Conservation (phyloP, 2,797 vertebrate genomes). For the Peromyscus nudipes region DNA sequence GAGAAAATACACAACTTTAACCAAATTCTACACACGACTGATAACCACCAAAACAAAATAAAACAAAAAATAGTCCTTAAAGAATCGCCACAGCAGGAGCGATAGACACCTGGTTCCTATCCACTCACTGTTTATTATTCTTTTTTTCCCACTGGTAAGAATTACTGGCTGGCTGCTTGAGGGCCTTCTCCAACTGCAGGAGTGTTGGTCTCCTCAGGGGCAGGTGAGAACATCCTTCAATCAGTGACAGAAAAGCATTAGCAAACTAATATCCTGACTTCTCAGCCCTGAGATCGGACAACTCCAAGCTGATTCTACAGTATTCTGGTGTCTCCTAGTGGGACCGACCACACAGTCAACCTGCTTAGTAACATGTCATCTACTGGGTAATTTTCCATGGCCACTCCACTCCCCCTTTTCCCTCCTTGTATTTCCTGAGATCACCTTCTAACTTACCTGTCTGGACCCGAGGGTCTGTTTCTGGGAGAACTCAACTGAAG, state of each 20-base stretch:
- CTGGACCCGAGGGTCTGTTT: background rate
- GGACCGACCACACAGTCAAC: background rate
- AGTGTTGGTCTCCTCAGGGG: background rate
- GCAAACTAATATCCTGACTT: background rate
- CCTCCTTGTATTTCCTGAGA: background rate
- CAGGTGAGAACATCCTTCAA: background rate
- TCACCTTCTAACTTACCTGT: background rate
- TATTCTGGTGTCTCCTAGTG: background rate
- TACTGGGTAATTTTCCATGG: background rate
- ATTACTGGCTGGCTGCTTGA: background rate
- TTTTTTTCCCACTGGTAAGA: background rate
- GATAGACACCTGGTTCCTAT: background rate
- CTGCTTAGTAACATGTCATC: background rate
- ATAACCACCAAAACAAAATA: background rate
- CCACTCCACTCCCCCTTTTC: background rate
- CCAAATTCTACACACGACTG: slow-evolving; percentile 1
- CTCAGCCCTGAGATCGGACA: background rate
- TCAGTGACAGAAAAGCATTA: background rate
- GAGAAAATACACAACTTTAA: background rate
- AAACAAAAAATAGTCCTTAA: background rate
- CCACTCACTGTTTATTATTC: background rate
- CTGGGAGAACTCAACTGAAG: background rate
- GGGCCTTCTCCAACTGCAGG: background rate
- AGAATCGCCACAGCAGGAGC: background rate
- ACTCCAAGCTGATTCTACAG: background rate